Base-by-base conservation (phyloP, 1,140 invertebrate species). In the Tetraneura akinire region DNA sequence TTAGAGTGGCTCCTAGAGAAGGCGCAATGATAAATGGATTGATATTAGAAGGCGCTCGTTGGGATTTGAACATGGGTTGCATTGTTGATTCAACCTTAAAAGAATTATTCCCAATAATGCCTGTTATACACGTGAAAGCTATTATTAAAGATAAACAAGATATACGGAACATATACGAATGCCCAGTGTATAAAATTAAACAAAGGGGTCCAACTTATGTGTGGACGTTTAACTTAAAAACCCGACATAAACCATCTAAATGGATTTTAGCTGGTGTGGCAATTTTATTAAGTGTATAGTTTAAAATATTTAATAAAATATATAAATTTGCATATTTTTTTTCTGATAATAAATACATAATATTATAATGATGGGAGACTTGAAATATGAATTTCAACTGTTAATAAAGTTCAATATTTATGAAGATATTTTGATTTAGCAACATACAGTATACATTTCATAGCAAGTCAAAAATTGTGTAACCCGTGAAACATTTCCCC, bases 211-310 rank as follows among this genome's bases (percentile, higher is more conserved):
- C 93, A 5, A 98, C 96, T 1, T 98, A 91, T 84, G 94, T 98
- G 1, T 98, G 96, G 96, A 98, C 95, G 0, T 98, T 98, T 84
- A 97, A 96, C 86, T 87, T 98, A 14, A 95, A 93, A 87, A 94
- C 92, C 0, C 94, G 92, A 85, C 94, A 96, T 83, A 94, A 93
- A 82, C 87, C 95, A 0, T 90, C 93, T 0, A 95, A 95, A 84
- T 98, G 96, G 96, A 92, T 94, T 4, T 86, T 98, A 32, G 96
- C 93, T 18, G 96, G 96, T 14, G 96, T 97, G 0, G 94, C 95
- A 10, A 89, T 98, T 45, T 86, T 98, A 26, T 87, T 98, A 1
- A 81, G 68, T 49, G 80, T 81, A 29, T 71, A 71, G 42, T 11
- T 68, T 18, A 14, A 14, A 14, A 47, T 8, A 37, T 37, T 4